Percentiles rank a stretch among this genome's conserved stretches.
phyloP scores from a whole-genome alignment of 2,113 vertebrate species.

The Muntiacus reevesi region DNA sequence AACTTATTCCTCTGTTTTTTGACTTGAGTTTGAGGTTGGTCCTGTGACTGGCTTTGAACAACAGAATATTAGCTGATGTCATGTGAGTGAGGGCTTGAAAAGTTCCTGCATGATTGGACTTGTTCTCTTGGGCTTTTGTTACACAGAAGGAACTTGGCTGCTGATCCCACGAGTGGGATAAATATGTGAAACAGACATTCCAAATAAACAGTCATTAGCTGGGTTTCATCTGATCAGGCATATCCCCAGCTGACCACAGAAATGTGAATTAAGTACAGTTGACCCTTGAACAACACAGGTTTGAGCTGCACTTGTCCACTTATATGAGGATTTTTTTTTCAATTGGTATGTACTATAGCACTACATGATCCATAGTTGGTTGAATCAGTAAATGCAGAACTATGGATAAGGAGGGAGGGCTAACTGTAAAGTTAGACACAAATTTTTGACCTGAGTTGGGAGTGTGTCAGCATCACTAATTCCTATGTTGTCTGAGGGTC shows the following conservation, averaged over 20 bases:
- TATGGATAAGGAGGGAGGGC: not conserved
- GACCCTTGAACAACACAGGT: not conserved
- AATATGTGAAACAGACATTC: not conserved
- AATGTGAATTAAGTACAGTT: not conserved
- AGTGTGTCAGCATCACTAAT: not conserved
- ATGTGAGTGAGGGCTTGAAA: not conserved
- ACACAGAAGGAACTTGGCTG: not conserved
- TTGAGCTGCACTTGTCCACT: not conserved
- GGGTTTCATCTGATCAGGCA: not conserved
- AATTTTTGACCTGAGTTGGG: not conserved
- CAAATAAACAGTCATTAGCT: not conserved
- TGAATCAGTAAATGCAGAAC: not conserved
- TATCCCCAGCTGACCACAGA: not conserved
- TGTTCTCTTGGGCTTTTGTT: not conserved
- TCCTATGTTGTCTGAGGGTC: not conserved
- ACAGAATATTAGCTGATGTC: not conserved
- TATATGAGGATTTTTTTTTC: not conserved
- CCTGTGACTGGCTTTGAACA: not conserved
- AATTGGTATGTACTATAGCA: not conserved
- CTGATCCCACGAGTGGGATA: not conserved
- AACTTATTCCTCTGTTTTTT: not conserved
- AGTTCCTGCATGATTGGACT: not conserved
- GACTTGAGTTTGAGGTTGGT: not conserved
- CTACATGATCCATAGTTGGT: not conserved
- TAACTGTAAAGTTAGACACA: not conserved